These are phyloP conservation scores for Chascanopsetta lugubris DNA, from an alignment of 2,113 vertebrate species.

Conservation along the genomic window DNA sequence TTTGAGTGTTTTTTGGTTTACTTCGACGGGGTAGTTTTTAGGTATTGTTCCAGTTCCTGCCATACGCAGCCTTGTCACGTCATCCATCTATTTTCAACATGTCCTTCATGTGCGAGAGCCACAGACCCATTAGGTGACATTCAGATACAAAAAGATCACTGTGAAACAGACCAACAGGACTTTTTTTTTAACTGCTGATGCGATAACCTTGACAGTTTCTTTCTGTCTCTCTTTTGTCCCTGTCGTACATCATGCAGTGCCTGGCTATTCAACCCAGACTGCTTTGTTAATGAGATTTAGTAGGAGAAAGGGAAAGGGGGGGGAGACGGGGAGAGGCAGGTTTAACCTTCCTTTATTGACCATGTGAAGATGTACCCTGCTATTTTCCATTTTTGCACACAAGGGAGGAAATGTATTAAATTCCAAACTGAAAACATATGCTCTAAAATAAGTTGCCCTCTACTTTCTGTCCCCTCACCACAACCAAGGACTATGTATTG, in stretches of 20 bases:
- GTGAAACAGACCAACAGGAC: constrained; percentile 52
- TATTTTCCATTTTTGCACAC: too few species aligned
- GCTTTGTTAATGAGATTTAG: constrained; percentile 16
- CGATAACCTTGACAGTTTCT: constrained; percentile 62
- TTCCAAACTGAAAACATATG: too few species aligned
- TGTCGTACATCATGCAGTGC: constrained; percentile 40
- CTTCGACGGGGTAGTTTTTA: neutral
- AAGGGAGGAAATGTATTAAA: too few species aligned
- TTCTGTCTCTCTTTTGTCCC: constrained; percentile 39
- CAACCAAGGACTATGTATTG: too few species aligned
- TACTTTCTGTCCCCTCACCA: too few species aligned
- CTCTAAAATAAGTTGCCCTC: too few species aligned
- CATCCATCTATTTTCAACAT: constrained; percentile 49
- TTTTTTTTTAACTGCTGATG: constrained; percentile 18
- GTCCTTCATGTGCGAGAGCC: constrained; percentile 35
- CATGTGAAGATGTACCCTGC: too few species aligned
- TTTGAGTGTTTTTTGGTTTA: neutral
- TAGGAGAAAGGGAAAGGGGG: neutral
- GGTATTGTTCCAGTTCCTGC: constrained; percentile 3
- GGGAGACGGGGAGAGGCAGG: neutral
- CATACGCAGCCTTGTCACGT: constrained; percentile 15
- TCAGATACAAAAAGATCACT: constrained; percentile 33
- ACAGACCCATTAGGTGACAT: constrained; percentile 37
- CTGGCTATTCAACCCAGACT: constrained; percentile 22
- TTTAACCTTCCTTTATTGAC: too few species aligned